A percentile compares a stretch with the other conserved stretches of the same genome.
Conservation (phyloP, 1,140 invertebrate genomes). For the Leptestheria dahalacensis region DNA sequence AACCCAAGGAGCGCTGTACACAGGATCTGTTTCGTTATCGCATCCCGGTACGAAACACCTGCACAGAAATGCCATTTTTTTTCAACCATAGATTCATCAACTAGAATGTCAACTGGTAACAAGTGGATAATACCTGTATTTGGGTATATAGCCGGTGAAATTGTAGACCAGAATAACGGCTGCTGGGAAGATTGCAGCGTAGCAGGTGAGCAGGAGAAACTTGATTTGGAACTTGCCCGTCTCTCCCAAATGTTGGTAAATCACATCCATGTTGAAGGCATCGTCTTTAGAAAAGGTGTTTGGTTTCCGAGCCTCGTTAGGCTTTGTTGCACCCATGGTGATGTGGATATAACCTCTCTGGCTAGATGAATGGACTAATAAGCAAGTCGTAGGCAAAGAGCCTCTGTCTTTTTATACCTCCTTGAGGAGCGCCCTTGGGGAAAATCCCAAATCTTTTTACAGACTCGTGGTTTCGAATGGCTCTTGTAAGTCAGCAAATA, state of each 20-base stretch:
- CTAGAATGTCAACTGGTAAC: background rate
- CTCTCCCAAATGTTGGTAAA: background rate
- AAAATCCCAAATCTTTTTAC: too few species aligned
- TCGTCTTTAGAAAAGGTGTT: background rate
- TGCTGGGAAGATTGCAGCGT: background rate
- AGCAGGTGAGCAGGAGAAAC: background rate
- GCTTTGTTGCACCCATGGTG: background rate
- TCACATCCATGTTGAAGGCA: conserved; percentile 6
- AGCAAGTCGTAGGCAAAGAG: too few species aligned
- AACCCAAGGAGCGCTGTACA: conserved; percentile 7
- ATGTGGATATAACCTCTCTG: background rate
- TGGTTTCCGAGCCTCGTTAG: background rate
- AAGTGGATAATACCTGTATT: conserved; percentile 10
- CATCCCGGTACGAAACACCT: conserved; percentile 12
- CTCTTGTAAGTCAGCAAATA: too few species aligned
- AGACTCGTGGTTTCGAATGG: too few species aligned
- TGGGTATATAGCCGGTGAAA: conserved; percentile 2
- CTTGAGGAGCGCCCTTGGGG: too few species aligned
- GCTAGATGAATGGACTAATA: background rate
- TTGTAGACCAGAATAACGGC: conserved; percentile 5
- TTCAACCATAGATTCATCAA: background rate
- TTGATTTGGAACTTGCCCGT: background rate
- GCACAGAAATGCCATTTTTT: background rate
- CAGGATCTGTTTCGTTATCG: background rate
- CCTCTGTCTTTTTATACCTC: background rate